These are phyloP conservation scores for Clarias batrachus DNA, from an alignment of 2,113 vertebrate species.

Conservation along the genomic window DNA sequence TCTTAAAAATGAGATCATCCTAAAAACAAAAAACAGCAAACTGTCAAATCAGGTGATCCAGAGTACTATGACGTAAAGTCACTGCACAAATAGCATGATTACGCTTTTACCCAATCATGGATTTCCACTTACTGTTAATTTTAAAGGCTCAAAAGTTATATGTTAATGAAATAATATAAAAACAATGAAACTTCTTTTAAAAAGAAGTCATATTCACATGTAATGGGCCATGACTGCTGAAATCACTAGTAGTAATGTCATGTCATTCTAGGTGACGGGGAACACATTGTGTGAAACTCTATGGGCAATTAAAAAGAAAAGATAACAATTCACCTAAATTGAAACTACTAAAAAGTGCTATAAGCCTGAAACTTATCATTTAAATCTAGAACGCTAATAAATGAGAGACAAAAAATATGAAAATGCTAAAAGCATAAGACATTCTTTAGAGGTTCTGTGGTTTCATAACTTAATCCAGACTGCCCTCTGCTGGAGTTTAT, in stretches of 20 bases:
- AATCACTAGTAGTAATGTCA: background rate
- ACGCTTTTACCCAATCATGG: background rate
- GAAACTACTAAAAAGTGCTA: too few relatives aligned
- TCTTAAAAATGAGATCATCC: too few relatives aligned
- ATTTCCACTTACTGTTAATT: background rate
- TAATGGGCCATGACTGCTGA: background rate
- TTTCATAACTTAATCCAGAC: slow-evolving; percentile 23
- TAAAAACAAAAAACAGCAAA: background rate
- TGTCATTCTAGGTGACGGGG: background rate
- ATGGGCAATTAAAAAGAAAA: background rate
- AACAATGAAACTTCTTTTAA: too few relatives aligned
- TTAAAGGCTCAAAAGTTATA: background rate
- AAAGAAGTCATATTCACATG: background rate
- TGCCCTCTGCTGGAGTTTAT: slow-evolving; percentile 59
- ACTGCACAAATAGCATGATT: background rate
- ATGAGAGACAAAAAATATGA: background rate
- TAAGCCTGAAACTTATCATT: background rate
- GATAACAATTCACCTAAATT: background rate
- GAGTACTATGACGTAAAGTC: background rate
- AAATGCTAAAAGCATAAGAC: background rate
- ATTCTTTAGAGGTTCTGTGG: background rate
- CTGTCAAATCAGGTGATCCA: background rate
- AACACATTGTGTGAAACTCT: background rate
- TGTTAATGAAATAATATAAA: background rate
- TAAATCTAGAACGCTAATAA: background rate